These are phyloP conservation scores for Acanthosoma haemorrhoidale DNA, from an alignment of 2,888 invertebrate genomes.

Conservation along the genomic window DNA sequence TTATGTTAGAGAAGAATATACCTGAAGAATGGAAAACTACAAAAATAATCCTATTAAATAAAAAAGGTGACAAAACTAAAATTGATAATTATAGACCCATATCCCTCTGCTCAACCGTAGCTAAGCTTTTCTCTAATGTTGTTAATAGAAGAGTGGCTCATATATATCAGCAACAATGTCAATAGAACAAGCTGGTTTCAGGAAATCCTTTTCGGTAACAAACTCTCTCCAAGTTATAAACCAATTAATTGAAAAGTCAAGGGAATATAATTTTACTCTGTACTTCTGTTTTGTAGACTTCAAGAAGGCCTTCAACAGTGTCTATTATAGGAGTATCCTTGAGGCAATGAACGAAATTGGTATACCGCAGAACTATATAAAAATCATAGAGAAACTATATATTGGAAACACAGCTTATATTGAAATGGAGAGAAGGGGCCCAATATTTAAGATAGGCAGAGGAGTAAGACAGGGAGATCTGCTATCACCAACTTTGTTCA, in stretches of 20 bases:
- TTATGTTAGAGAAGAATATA: not conserved
- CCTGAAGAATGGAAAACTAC: not conserved
- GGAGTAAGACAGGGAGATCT: no score
- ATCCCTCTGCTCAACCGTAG: not conserved
- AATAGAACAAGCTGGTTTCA: slow-evolving; percentile 18
- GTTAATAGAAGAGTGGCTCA: not conserved
- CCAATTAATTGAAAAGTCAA: slow-evolving; percentile 31
- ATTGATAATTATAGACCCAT: slow-evolving; percentile 23
- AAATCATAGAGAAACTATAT: not conserved
- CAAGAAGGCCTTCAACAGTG: slow-evolving; percentile 11
- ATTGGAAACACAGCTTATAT: not conserved
- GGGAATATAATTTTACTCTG: slow-evolving; percentile 36
- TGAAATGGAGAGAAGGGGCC: not conserved
- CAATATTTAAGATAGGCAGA: no score
- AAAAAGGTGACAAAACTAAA: not conserved
- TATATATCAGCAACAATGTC: not conserved
- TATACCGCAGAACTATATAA: not conserved
- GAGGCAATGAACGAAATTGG: not conserved
- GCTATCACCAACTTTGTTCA: no score
- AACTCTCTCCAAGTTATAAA: slow-evolving; percentile 20
- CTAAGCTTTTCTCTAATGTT: not conserved
- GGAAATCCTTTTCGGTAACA: not conserved
- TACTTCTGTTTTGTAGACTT: slow-evolving; percentile 15
- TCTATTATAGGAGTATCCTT: not conserved
- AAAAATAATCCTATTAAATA: slow-evolving; percentile 4